Percentiles rank a stretch among this genome's conserved stretches.
These are phyloP conservation scores for Plemyria rubiginata DNA, from an alignment of 2,888 invertebrate species.

Conservation along the genomic window DNA sequence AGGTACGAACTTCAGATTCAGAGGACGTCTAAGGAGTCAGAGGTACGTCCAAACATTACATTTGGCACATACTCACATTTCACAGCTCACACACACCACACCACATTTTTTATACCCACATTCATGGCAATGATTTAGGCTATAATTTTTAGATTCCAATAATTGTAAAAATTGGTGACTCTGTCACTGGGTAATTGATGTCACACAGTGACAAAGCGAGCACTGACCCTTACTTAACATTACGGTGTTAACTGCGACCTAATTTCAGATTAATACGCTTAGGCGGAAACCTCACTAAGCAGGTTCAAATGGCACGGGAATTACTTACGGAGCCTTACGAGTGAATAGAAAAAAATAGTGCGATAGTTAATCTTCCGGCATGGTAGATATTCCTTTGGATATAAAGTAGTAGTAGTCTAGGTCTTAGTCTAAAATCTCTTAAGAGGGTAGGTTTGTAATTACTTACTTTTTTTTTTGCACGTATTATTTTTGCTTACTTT, in stretches of 20 bases:
- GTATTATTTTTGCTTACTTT: no score
- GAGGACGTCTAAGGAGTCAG: no score
- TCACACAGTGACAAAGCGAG: constrained; percentile 49
- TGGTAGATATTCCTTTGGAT: background rate
- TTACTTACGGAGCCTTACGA: constrained; percentile 59
- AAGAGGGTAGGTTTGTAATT: no score
- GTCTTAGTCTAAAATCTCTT: background rate
- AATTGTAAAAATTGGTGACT: constrained; percentile 33
- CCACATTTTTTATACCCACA: no score
- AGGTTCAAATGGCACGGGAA: constrained; percentile 77
- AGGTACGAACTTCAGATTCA: no score
- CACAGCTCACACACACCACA: no score
- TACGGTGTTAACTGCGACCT: constrained; percentile 79
- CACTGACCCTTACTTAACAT: constrained; percentile 77
- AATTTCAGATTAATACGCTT: constrained; percentile 84
- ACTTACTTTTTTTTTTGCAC: no score
- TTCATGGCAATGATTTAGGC: no score
- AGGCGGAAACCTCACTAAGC: constrained; percentile 84
- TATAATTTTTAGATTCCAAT: background rate
- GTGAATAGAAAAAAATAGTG: constrained; percentile 50
- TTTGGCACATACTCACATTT: no score
- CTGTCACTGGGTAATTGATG: constrained; percentile 33
- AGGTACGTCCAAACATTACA: no score
- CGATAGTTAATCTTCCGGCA: constrained; percentile 42
- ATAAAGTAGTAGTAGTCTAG: background rate